Conservation (phyloP, 1,140 invertebrate genomes). For the Calycopis cecrops region DNA sequence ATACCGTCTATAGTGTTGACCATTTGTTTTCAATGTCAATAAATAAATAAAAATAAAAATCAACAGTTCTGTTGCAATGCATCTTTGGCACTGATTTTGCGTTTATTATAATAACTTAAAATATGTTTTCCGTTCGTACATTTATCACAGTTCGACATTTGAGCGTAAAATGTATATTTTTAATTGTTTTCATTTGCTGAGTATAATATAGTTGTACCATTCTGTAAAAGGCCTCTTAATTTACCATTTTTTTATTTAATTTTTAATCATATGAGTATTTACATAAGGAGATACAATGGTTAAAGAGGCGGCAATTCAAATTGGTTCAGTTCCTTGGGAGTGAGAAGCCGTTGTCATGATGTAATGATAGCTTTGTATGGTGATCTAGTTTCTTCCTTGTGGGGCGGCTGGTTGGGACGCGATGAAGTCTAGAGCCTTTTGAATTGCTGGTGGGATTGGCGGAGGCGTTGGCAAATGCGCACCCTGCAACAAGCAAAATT, state of each 20-base stretch:
- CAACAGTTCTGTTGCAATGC: conserved; percentile 50
- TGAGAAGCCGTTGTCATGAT: not conserved
- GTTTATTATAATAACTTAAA: conserved; percentile 59
- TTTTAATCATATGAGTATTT: conserved; percentile 9
- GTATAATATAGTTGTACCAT: conserved; percentile 37
- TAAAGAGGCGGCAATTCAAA: too few relatives aligned
- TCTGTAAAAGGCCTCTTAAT: conserved; percentile 33
- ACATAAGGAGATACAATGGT: conserved; percentile 11
- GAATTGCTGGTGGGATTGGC: conserved; percentile 85
- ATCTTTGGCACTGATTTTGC: conserved; percentile 69
- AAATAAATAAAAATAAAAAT: conserved; percentile 25
- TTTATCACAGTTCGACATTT: conserved; percentile 66
- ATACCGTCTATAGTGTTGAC: conserved; percentile 16
- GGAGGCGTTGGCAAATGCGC: conserved; percentile 84
- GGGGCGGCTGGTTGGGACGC: conserved; percentile 65
- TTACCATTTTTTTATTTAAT: conserved; percentile 16
- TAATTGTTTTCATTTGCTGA: conserved; percentile 56
- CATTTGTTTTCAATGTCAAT: conserved; percentile 12
- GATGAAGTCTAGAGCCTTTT: conserved; percentile 82
- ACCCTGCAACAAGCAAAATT: conserved; percentile 58
- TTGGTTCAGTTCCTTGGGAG: too few relatives aligned
- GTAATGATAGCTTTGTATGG: conserved; percentile 9
- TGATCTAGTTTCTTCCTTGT: conserved; percentile 37
- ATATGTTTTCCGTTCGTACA: conserved; percentile 46
- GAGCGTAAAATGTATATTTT: conserved; percentile 49